phyloP scores from a whole-genome alignment of 2,797 vertebrate genomes.

The Muscicapa striata region DNA sequence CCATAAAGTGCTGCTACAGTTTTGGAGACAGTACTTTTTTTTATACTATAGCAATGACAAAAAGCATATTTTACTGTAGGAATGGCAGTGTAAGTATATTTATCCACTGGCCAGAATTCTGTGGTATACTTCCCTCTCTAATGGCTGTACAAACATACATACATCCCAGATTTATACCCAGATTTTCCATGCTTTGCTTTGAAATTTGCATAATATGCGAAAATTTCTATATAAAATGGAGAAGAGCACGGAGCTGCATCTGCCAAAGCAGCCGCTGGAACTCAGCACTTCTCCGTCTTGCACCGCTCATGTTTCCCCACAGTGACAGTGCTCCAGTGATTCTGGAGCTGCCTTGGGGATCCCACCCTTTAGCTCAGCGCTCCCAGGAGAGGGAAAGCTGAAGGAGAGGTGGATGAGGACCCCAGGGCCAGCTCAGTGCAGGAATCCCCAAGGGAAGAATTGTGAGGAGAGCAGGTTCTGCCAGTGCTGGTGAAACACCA shows the following conservation, averaged over 20 bases:
- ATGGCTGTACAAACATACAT: conserved; percentile 14
- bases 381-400: neutral
- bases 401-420: neutral
- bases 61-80: neutral
- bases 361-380: neutral
- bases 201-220: conserved; percentile 41
- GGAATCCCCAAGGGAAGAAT: neutral
- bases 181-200: conserved; percentile 23
- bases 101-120: neutral
- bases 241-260: neutral
- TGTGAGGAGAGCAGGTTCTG: neutral
- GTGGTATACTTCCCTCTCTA: neutral
- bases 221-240: neutral
- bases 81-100: neutral
- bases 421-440: neutral
- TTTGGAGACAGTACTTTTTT: neutral
- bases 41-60: neutral
- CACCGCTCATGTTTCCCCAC: neutral
- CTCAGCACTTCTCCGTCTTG: neutral
- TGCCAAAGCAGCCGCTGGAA: neutral
- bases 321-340: neutral
- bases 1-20: conserved; percentile 23
- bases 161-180: conserved; percentile 22
- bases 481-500: neutral
- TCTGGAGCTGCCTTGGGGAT: neutral